Base-by-base conservation (phyloP, 2,888 invertebrate genomes). In the Drosophila prostipennis region DNA sequence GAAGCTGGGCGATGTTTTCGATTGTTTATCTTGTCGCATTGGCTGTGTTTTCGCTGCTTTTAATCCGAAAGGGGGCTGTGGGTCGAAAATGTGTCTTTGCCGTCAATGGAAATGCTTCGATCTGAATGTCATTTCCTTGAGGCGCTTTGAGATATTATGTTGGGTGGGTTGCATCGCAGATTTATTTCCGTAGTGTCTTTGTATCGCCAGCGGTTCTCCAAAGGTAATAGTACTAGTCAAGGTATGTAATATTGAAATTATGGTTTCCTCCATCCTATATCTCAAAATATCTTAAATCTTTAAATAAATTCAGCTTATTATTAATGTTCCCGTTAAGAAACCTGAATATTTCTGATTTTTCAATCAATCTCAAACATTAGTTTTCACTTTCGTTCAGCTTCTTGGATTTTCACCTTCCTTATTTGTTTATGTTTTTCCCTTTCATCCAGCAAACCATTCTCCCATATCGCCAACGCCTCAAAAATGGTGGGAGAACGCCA, bases 381-480 rank as follows among this genome's bases (percentile, higher is more conserved):
- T 37, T 55, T 56, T 60, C 16, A 37, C 59, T 60, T 57, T 57
- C 57, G 14, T 13, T 4, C 8, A 5, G 16, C 37, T 63, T 59
- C 61, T 40, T 59, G 37, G 13, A 39, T 32, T 37, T 32, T 14
- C 37, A 63, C 64, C 63, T 52, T 63, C 53, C 46, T 7, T 34
- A 48, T 49, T 55, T 42, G 37, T 29, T 29, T 43, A 8, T 2
- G 29, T 8, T 14, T 42, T 29, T 42, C 32, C 14, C 32, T 13
- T 54, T 53, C 26, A 10, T 43, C 7, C 16, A 39, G 11, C 37
- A 78, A 55, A 36, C 59, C 60, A 72, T 64, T 81, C 82, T 84
- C 78, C 79, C 85, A 84, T 76, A 81, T 75, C 83, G 74, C 14
- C 51, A 57, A 64, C 58, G 59, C 69, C 52, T 61, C 58, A 45